phyloP scores from a whole-genome alignment of 2,113 vertebrate genomes.

The Opisthocomus hoazin region DNA sequence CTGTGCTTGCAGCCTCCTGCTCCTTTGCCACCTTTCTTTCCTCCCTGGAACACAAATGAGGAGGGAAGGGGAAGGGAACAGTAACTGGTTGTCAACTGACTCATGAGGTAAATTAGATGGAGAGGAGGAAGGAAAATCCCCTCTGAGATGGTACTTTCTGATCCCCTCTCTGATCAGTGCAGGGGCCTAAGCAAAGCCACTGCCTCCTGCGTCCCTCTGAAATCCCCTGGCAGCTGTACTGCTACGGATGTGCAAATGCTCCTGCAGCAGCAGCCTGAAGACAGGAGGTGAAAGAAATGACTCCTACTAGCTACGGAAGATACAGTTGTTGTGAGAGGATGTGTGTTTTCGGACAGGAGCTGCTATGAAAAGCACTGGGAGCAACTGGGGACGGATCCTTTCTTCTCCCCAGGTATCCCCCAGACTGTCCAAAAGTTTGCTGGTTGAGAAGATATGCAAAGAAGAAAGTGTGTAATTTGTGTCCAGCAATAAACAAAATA shows the following conservation, averaged over 20 bases:
- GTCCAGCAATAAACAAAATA: background rate
- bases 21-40: background rate
- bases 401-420: background rate
- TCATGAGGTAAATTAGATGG: background rate
- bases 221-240: background rate
- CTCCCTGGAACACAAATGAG: background rate
- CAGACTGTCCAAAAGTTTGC: background rate
- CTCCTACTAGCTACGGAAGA: background rate
- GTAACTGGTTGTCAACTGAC: background rate
- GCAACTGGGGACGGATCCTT: background rate
- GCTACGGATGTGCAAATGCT: background rate
- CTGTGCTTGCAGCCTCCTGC: background rate
- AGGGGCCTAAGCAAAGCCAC: background rate
- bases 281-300: background rate
- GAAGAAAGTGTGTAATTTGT: background rate
- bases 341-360: background rate
- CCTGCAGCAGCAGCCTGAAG: background rate
- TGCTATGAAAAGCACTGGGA: background rate
- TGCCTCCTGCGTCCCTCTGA: accelerated
- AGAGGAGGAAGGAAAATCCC: background rate
- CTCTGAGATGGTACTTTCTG: background rate
- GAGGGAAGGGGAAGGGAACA: background rate
- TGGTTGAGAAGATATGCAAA: background rate
- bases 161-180: background rate
- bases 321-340: background rate